Evolutionary conservation across 2,113 vertebrate genomes (phyloP), one percentile per base, ranked within the genome.

Genomic region (Promerops cafer): DNA sequence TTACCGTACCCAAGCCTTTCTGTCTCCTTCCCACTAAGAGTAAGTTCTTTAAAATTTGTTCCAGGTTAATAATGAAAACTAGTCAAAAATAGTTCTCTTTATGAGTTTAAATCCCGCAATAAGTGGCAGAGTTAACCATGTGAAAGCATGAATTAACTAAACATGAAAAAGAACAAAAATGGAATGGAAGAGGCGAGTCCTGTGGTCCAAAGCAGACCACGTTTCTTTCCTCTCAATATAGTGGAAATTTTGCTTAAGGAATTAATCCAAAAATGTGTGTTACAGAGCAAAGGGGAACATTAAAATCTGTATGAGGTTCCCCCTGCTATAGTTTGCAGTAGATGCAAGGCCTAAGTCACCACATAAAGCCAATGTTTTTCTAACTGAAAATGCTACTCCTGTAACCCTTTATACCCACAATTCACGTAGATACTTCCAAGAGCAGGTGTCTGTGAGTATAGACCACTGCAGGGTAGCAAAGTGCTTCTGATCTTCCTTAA

Each of bases 241-340:
- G 89, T 94, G 94, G 93, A 97, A 96, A 92, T 94, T 95, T 94
- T 95, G 31, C 86, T 52, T 79, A 68, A 92, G 86, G 85, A 96
- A 92, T 93, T 95, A 93, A 84, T 96, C 88, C 64, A 96, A 50
- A 94, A 96, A 92, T 78, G 65, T 82, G 64, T 68, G 42, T 97
- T 92, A 82, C 64, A 87, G 80, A 94, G 71, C 92, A 94, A 93
- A 87, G 0, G 69, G 89, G 88, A 96, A 79, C 57, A 49, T 92
- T 83, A 96, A 96, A 95, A 87, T 84, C 69, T 47, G 6, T 72
- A 30, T 64, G 83, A 96, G 40, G 56, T 92, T 96, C 69, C 69
- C 79, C 17, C 44, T 78, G 64, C 77, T 89, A 84, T 70, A 92
- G 61, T 89, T 96, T 72, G 57, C 80, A 71, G 61, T 90, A 71